Base-by-base conservation (phyloP, 2,797 vertebrate genomes). In the Spinibarbus caldwelli region DNA sequence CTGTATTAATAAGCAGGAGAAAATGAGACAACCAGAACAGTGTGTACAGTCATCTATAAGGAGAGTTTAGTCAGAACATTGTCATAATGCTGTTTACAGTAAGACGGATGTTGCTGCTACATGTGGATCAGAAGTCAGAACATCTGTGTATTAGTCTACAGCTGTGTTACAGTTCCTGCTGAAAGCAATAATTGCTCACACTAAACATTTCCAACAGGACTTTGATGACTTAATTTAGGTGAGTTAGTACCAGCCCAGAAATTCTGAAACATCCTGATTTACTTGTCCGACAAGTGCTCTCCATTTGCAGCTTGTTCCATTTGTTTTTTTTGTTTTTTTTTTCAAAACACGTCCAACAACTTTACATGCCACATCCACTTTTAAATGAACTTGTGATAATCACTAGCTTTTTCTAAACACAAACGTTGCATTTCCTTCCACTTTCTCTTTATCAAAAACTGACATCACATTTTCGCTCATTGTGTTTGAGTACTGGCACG, bases 41-140 rank as follows among this genome's bases (percentile, higher is more conserved):
- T 79, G 47, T 8, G 38, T 15, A 41, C 45, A n/a, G 14, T n/a
- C 26, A 83, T 79, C 67, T n/a, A n/a, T 43, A 23, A n/a, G 45
- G 9, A 72, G 21, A 15, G 41, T 71, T 66, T 49, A 71, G 31
- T 45, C 17, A 64, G 23, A 77, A 79, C 31, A 59, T n/a, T 68
- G 31, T 84, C 36, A 45, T 84, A 43, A 45, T 73, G 38, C 36
- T 75, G 54, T 66, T 41, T 67, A 66, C 67, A 80, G 15, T 17
- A 49, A 77, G 41, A 71, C 52, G 12, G 15, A 77, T 77, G 41
- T 57, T 62, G 19, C 38, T 45, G 26, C 45, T n/a, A 67, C 47
- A 68, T 26, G 68, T 49, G 49, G 31, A 41, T 80, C n/a, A 36
- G 52, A 4, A 31, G 17, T 21, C 45, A 67, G n/a, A 73, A 80